Percentiles rank a stretch among this genome's conserved stretches.
phyloP scores from a whole-genome alignment of 2,888 invertebrate species.

The Physocephala rufipes region DNA sequence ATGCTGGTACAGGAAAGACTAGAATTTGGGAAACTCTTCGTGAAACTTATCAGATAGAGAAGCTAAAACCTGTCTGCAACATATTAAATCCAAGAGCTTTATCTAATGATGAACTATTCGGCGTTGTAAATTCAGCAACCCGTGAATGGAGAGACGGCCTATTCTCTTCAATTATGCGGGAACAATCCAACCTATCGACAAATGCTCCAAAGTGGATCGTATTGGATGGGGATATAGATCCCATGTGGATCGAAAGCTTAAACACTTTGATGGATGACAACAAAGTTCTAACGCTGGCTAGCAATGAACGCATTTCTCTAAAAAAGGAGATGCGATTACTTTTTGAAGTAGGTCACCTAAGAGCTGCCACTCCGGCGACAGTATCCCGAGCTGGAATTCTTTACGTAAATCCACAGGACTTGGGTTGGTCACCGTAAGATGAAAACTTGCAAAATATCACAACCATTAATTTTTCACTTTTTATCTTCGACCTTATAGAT shows the following conservation, averaged over 20 bases:
- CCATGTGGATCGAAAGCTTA: slow-evolving; percentile 91
- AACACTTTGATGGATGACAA: slow-evolving; percentile 99
- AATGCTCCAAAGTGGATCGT: slow-evolving; percentile 94
- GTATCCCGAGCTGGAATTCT: slow-evolving; percentile 95
- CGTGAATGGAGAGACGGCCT: slow-evolving; percentile 93
- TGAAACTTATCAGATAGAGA: slow-evolving; percentile 74
- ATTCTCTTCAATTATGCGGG: slow-evolving; percentile 92
- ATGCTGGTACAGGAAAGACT: slow-evolving; percentile 91
- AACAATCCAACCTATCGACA: slow-evolving; percentile 87
- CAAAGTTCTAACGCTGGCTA: slow-evolving; percentile 92
- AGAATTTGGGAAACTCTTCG: slow-evolving; percentile 92
- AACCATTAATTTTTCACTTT: neutral
- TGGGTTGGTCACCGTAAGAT: slow-evolving; percentile 93
- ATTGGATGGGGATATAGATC: slow-evolving; percentile 88
- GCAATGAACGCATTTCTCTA: slow-evolving; percentile 92
- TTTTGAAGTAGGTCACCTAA: slow-evolving; percentile 91
- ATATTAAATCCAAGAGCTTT: slow-evolving; percentile 94
- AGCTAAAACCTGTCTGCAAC: slow-evolving; percentile 82
- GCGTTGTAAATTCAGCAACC: slow-evolving; percentile 91
- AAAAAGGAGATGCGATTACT: slow-evolving; percentile 88
- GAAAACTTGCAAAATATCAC: neutral
- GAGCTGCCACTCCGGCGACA: slow-evolving; percentile 95
- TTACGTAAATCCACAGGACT: slow-evolving; percentile 91
- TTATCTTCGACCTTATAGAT: slow-evolving; percentile 66
- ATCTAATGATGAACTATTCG: slow-evolving; percentile 94